Conservation (phyloP, 1,140 invertebrate species). For the Mycetomoellerius zeteki region DNA sequence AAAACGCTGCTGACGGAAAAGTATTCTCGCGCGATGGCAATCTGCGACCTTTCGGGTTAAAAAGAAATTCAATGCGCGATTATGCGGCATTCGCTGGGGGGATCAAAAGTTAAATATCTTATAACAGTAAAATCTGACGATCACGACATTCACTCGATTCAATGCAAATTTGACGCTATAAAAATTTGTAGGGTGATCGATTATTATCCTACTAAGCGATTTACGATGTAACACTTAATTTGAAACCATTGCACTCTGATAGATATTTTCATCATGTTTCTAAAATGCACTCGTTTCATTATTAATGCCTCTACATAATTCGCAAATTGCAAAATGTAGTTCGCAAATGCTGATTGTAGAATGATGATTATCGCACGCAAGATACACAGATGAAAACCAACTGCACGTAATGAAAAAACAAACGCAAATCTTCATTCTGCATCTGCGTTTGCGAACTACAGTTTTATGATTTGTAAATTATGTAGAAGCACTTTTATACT, state of each 20-base stretch:
- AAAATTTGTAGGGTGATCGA: background rate
- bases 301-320: no score
- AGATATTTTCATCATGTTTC: background rate
- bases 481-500: background rate
- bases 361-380: no score
- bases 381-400: no score
- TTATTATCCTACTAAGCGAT: background rate
- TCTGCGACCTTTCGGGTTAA: constrained; percentile 19
- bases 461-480: no score
- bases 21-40: constrained; percentile 50
- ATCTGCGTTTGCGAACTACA: no score
- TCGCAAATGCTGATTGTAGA: no score
- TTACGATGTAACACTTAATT: background rate
- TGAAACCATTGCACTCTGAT: background rate
- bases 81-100: background rate
- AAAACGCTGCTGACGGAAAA: constrained; percentile 48
- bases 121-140: constrained; percentile 28
- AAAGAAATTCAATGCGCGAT: constrained; percentile 10
- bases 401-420: no score
- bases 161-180: constrained; percentile 11
- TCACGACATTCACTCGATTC: constrained; percentile 8
- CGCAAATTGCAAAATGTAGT: no score
- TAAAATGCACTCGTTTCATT: background rate
- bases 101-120: constrained; percentile 12
- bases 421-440: no score